These are phyloP conservation scores for Oncorhynchus nerka DNA, from an alignment of 2,113 vertebrate genomes.

Conservation along the genomic window DNA sequence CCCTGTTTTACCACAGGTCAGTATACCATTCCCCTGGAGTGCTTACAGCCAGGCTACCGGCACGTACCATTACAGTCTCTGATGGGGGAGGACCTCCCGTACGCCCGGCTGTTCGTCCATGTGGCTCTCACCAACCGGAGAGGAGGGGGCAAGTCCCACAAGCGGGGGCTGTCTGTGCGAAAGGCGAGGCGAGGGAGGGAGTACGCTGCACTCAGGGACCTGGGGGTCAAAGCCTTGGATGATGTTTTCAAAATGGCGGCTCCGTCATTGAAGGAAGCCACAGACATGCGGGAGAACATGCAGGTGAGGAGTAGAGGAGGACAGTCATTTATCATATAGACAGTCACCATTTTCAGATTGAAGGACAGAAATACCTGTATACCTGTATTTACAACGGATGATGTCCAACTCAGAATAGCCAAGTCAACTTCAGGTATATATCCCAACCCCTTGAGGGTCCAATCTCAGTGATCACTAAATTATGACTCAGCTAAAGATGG, in stretches of 20 bases:
- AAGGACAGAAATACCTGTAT: not conserved
- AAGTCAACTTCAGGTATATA: too few species aligned
- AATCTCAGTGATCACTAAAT: too few species aligned
- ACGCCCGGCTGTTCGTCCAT: conserved; percentile 87
- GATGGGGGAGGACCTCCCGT: conserved; percentile 84
- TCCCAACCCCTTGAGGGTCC: too few species aligned
- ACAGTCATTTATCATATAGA: not conserved
- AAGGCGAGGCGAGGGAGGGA: conserved; percentile 88
- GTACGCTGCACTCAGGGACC: conserved; percentile 86
- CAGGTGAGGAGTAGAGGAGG: conserved; percentile 76
- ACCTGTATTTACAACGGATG: not conserved
- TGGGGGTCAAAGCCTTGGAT: conserved; percentile 88
- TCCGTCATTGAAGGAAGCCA: conserved; percentile 85
- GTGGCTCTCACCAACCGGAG: conserved; percentile 93
- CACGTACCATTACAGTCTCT: conserved; percentile 88
- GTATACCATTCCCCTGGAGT: conserved; percentile 93
- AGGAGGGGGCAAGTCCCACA: conserved; percentile 93
- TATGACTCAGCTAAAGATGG: too few species aligned
- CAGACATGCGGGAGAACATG: conserved; percentile 93
- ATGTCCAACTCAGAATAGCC: too few species aligned
- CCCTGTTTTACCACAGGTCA: conserved; percentile 75
- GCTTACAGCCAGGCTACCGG: conserved; percentile 89
- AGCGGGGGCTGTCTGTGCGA: conserved; percentile 89
- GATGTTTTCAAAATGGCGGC: conserved; percentile 91
- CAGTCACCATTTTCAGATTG: not conserved